These are phyloP conservation scores for Oryzias javanicus DNA, from an alignment of 2,113 vertebrate genomes.

Conservation along the genomic window DNA sequence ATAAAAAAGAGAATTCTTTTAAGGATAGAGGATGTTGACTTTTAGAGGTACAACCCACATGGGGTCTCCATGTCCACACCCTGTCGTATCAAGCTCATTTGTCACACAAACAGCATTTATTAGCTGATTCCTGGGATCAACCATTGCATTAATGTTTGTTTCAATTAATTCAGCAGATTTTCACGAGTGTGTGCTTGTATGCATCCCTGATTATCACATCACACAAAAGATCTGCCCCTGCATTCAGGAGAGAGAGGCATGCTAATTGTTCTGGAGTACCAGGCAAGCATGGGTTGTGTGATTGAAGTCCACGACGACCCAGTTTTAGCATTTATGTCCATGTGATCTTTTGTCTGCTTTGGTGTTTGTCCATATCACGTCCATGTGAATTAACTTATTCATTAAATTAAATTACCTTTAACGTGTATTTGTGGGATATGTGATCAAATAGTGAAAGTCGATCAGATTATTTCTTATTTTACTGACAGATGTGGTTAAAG, in stretches of 20 bases:
- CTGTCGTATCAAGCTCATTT: too few species aligned
- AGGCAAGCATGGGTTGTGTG: slow-evolving; percentile 41
- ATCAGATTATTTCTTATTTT: too few species aligned
- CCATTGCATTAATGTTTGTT: neutral
- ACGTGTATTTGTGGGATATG: neutral
- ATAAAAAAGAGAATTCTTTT: too few species aligned
- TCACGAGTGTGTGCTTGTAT: slow-evolving; percentile 11
- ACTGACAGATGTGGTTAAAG: too few species aligned
- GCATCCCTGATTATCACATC: slow-evolving; percentile 69
- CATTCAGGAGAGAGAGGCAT: slow-evolving; percentile 40
- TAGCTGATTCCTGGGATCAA: neutral
- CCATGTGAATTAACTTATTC: slow-evolving; percentile 62
- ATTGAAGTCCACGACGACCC: slow-evolving; percentile 68
- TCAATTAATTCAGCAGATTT: slow-evolving; percentile 30
- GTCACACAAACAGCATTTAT: too few species aligned
- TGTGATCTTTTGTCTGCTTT: slow-evolving; percentile 54
- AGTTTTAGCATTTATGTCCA: slow-evolving; percentile 57
- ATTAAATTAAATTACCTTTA: slow-evolving; percentile 5
- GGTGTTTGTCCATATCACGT: slow-evolving; percentile 47
- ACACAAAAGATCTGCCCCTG: slow-evolving; percentile 52
- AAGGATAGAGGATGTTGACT: too few species aligned
- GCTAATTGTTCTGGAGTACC: slow-evolving; percentile 51
- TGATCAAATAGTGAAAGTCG: too few species aligned
- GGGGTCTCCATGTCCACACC: too few species aligned
- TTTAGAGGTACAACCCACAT: too few species aligned